phyloP scores from a whole-genome alignment of 2,797 vertebrate genomes.

The Fundulus diaphanus region DNA sequence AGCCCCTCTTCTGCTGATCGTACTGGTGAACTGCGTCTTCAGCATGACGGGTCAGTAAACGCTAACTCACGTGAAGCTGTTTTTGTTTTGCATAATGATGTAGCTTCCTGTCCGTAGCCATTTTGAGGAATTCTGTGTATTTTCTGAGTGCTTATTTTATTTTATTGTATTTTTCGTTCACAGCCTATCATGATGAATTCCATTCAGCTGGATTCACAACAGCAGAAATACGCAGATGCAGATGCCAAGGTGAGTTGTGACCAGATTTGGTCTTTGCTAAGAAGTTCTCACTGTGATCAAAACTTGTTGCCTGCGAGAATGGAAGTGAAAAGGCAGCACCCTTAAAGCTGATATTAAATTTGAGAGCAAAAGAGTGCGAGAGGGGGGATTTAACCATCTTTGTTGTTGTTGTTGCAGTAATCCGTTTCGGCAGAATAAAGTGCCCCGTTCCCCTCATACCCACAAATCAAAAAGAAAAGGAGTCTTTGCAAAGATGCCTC shows the following conservation, averaged over 20 bases:
- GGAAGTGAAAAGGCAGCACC: no score
- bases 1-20: conserved; percentile 50
- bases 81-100: not conserved
- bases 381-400: not conserved
- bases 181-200: conserved; percentile 22
- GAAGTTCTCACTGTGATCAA: not conserved
- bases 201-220: not conserved
- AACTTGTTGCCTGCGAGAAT: no score
- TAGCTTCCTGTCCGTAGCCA: not conserved
- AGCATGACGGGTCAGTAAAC: conserved; percentile 35
- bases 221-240: conserved; percentile 32
- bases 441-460: not conserved
- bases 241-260: conserved; percentile 52
- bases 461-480: fast-evolving
- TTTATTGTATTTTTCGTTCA: not conserved
- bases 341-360: no score
- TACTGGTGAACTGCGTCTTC: conserved; percentile 40
- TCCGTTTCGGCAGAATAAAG: not conserved
- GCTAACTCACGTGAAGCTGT: not conserved
- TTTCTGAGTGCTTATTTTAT: not conserved
- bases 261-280: not conserved
- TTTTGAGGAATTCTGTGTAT: conserved; percentile 5
- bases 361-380: no score
- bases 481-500: conserved; percentile 28
- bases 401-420: conserved; percentile 29